These are phyloP conservation scores for Dolichomitus sp. DNA, from an alignment of 2,888 invertebrate species.

Conservation along the genomic window DNA sequence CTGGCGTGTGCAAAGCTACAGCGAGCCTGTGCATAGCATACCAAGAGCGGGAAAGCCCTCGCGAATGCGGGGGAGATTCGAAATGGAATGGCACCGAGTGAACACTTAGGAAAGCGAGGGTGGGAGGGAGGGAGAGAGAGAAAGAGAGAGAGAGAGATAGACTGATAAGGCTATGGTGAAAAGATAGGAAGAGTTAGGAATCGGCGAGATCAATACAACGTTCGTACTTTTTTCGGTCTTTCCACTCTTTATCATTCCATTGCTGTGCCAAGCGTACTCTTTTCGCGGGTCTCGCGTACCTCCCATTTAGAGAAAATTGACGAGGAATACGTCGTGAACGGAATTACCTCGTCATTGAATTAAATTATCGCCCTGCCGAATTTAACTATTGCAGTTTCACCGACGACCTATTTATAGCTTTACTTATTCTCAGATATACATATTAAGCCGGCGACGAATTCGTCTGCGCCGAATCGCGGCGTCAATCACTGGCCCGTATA, in stretches of 20 bases:
- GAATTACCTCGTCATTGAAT: slow-evolving; percentile 19
- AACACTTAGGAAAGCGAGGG: background rate
- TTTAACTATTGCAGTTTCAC: background rate
- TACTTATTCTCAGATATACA: slow-evolving; percentile 14
- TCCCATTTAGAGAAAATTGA: background rate
- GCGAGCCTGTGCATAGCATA: slow-evolving; percentile 45
- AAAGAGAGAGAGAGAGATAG: background rate
- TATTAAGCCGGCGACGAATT: background rate
- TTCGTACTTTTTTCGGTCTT: slow-evolving; percentile 68
- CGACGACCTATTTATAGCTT: slow-evolving; percentile 19
- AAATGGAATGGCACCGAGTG: slow-evolving; percentile 53
- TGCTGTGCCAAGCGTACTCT: slow-evolving; percentile 21
- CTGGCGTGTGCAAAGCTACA: slow-evolving; percentile 40
- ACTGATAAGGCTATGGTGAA: slow-evolving; percentile 46
- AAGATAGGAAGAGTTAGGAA: slow-evolving; percentile 54
- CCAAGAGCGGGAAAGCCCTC: slow-evolving; percentile 55
- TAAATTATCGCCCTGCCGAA: slow-evolving; percentile 8
- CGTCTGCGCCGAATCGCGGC: slow-evolving; percentile 2
- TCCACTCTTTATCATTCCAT: slow-evolving; percentile 58
- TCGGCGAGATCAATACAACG: slow-evolving; percentile 83
- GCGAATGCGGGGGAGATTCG: slow-evolving; percentile 23
- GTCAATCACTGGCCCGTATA: slow-evolving; percentile 2
- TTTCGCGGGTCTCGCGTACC: slow-evolving; percentile 1
- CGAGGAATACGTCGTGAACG: background rate
- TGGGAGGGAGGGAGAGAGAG: background rate